Evolutionary conservation across 2,113 vertebrate genomes (phyloP).

Genomic region (Lycaon pictus): DNA sequence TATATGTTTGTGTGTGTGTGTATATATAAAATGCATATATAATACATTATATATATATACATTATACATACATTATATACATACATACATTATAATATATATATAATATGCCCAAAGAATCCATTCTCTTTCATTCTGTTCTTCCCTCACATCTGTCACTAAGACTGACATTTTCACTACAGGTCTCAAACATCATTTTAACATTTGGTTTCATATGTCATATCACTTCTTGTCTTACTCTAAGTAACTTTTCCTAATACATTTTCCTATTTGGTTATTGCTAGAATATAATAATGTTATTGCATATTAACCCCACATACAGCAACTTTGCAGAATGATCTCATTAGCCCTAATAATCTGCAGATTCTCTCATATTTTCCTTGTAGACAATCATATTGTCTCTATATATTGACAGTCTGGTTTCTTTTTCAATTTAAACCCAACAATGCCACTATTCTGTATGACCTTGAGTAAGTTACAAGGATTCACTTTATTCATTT

Average conservation of each 20-base stretch:
- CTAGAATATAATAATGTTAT: neutral
- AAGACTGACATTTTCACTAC: neutral
- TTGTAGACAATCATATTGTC: neutral
- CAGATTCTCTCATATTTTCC: neutral
- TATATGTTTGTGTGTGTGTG: neutral
- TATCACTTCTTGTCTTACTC: neutral
- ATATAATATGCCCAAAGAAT: neutral
- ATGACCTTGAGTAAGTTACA: neutral
- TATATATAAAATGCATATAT: no score
- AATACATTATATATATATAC: neutral
- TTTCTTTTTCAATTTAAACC: neutral
- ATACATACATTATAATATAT: neutral
- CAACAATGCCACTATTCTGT: neutral
- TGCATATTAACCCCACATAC: neutral
- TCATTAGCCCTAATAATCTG: neutral
- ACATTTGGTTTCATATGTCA: neutral
- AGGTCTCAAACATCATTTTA: neutral
- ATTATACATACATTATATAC: neutral
- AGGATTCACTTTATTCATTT: neutral
- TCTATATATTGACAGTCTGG: neutral
- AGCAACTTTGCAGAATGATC: neutral
- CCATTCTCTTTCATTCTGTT: neutral
- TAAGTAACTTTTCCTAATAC: neutral
- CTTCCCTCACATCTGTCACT: neutral
- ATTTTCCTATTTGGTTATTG: neutral